Percentiles rank a stretch among this genome's conserved stretches.
Evolutionary conservation across 2,113 vertebrate genomes (phyloP).

Genomic region (Podarcis raffonei): DNA sequence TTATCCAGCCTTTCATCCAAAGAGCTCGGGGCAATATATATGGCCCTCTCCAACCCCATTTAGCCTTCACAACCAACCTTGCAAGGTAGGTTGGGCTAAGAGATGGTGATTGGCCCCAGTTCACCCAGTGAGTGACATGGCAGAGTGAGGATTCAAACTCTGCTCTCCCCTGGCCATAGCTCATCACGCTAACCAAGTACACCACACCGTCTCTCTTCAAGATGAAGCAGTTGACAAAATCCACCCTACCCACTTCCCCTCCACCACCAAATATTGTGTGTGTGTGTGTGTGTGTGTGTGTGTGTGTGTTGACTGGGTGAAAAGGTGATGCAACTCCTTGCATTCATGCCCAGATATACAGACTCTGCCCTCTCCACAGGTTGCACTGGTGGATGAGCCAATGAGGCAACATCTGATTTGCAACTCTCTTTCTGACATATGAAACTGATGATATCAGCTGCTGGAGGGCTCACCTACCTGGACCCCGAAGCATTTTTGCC

Average conservation of each 20-base stretch:
- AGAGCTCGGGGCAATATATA: no score
- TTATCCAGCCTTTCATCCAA: no score
- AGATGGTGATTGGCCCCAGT: no score
- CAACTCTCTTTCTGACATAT: background rate
- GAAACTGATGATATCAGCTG: background rate
- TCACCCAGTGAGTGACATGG: background rate
- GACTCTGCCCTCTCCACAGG: background rate
- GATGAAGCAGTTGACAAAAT: background rate
- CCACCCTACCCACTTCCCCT: background rate
- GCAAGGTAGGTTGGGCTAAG: no score
- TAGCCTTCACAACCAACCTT: no score
- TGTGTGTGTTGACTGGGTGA: background rate
- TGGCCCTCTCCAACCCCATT: no score
- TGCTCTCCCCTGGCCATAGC: no score
- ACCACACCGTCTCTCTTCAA: background rate
- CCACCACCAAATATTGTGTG: background rate
- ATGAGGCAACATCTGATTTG: background rate
- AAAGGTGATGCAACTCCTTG: background rate
- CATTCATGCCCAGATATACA: background rate
- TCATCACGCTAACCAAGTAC: no score
- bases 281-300: background rate
- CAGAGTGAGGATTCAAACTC: no score
- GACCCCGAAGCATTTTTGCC: constrained; percentile 7
- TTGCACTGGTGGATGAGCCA: background rate
- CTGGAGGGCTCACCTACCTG: constrained; percentile 4